A percentile compares a stretch with the other conserved stretches of the same genome.
Evolutionary conservation across 2,888 invertebrate genomes (phyloP).

Genomic region (Eudasyphora cyanicolor): DNA sequence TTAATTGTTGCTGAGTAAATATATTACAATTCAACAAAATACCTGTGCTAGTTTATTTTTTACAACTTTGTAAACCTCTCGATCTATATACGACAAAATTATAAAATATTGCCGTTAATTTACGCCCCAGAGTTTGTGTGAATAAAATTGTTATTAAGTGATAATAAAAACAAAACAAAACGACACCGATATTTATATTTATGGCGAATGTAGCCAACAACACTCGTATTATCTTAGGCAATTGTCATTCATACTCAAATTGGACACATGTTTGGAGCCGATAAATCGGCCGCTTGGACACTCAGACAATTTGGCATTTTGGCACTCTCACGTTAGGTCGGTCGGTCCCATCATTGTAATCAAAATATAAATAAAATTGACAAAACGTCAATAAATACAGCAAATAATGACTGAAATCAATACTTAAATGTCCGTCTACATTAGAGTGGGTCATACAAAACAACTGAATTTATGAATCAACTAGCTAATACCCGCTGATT

Average conservation of each 20-base stretch:
- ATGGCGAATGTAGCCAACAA: background rate
- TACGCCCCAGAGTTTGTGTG: no score
- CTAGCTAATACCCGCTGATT: no score
- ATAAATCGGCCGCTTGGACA: no score
- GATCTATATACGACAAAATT: no score
- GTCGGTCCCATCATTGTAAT: background rate
- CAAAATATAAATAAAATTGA: constrained; percentile 35
- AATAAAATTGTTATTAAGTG: constrained; percentile 6
- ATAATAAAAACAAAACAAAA: constrained; percentile 48
- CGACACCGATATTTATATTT: constrained; percentile 5
- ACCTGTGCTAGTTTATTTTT: no score
- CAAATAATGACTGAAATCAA: constrained; percentile 33
- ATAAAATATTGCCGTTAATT: no score
- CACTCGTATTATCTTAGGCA: background rate
- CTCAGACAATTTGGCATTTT: no score
- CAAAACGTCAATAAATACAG: constrained; percentile 49
- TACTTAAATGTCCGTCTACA: background rate
- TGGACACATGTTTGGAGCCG: background rate
- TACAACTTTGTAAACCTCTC: no score
- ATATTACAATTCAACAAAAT: no score
- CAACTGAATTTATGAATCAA: no score
- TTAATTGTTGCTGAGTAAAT: no score
- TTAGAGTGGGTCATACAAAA: background rate
- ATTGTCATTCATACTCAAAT: background rate
- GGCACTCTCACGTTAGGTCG: no score